Conservation (phyloP, 2,888 invertebrate genomes). For the Netelia virgata region DNA sequence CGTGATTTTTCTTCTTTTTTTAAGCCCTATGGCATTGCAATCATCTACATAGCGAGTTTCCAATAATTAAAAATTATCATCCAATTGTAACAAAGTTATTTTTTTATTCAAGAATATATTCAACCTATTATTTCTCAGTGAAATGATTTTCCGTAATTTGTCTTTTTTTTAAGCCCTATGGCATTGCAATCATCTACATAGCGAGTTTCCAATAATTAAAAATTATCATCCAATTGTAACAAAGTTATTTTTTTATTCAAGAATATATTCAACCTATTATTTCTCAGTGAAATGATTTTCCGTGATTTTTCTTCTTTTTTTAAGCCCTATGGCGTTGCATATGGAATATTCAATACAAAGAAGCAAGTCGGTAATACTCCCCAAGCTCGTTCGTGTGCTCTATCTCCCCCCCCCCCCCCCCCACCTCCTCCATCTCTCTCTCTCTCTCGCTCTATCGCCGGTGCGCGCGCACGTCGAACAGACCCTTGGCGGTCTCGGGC, state of each 20-base stretch:
- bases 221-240: too few relatives aligned
- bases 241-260: too few relatives aligned
- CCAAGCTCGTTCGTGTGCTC: not conserved
- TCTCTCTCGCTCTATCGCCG: too few relatives aligned
- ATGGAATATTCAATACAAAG: conserved; percentile 34
- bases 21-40: not conserved
- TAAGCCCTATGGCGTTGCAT: not conserved
- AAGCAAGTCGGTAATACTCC: conserved; percentile 12
- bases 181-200: conserved; percentile 17
- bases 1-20: not conserved
- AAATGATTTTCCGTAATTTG: not conserved
- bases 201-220: not conserved
- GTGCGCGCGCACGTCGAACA: not conserved
- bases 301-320: not conserved
- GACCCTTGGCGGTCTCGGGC: conserved; percentile 21
- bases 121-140: too few relatives aligned
- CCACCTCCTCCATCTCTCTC: too few relatives aligned
- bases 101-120: too few relatives aligned
- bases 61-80: too few relatives aligned
- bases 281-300: too few relatives aligned
- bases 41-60: conserved; percentile 12
- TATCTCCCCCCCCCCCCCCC: conserved; percentile 1
- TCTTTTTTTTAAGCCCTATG: not conserved
- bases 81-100: too few relatives aligned
- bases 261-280: too few relatives aligned